Percentiles rank a stretch among this genome's conserved stretches.
phyloP scores from a whole-genome alignment of 2,113 vertebrate species.

The Alligator sinensis region DNA sequence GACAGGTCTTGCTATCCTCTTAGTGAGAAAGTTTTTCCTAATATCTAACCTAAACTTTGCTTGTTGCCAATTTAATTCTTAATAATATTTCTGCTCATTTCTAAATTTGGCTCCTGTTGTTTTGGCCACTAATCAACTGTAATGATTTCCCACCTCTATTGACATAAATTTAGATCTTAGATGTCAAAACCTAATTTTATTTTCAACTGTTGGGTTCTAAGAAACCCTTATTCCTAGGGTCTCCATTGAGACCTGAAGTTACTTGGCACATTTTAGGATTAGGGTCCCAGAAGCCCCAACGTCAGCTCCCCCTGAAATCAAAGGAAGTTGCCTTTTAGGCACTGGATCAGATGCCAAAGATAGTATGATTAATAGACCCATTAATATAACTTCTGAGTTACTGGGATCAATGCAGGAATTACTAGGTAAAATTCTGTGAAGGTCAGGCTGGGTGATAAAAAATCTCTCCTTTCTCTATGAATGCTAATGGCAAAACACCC shows the following conservation, averaged over 20 bases:
- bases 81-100: neutral
- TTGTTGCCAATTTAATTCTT: neutral
- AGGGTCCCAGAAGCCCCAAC: neutral
- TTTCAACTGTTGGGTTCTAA: neutral
- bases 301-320: neutral
- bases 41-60: too few species aligned
- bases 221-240: neutral
- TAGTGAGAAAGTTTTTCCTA: too few species aligned
- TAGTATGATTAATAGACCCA: neutral
- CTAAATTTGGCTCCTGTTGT: neutral
- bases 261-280: neutral
- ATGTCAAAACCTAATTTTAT: neutral
- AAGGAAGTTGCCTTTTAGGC: neutral
- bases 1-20: too few species aligned
- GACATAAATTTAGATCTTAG: neutral
- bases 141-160: rapidly evolving
- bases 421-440: neutral
- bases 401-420: neutral
- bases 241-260: neutral
- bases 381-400: neutral
- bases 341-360: neutral
- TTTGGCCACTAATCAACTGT: neutral
- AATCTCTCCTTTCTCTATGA: neutral
- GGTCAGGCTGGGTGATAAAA: neutral
- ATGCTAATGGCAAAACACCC: neutral